Conservation (phyloP, 2,888 invertebrate genomes). For the Osedax fenrisi region DNA sequence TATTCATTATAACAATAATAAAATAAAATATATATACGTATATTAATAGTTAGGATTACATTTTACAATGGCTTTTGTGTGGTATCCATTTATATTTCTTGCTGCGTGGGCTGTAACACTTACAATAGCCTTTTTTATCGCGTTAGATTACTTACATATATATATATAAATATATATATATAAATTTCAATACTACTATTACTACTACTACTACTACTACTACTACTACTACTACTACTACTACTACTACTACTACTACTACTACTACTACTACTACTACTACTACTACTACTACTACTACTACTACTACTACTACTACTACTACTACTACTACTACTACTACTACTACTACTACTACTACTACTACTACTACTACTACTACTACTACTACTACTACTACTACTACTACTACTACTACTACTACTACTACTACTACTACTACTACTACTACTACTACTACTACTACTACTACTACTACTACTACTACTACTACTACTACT, state of each 20-base stretch:
- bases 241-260: slow-evolving; percentile 14
- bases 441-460: slow-evolving; percentile 16
- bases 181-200: too few relatives aligned
- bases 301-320: slow-evolving; percentile 6
- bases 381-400: slow-evolving; percentile 6
- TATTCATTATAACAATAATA: too few relatives aligned
- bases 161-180: too few relatives aligned
- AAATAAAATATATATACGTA: too few relatives aligned
- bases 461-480: slow-evolving; percentile 18
- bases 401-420: slow-evolving; percentile 11
- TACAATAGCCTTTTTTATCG: too few relatives aligned
- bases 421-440: slow-evolving; percentile 18
- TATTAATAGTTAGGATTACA: too few relatives aligned
- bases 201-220: slow-evolving; percentile 5
- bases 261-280: slow-evolving; percentile 11
- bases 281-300: slow-evolving; percentile 11
- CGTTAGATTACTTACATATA: too few relatives aligned
- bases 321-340: slow-evolving; percentile 14
- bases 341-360: slow-evolving; percentile 9
- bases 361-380: slow-evolving; percentile 15
- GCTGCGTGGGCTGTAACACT: too few relatives aligned
- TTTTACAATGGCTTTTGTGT: too few relatives aligned
- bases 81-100: too few relatives aligned
- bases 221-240: slow-evolving; percentile 8
- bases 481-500: not conserved